phyloP scores from a whole-genome alignment of 2,888 invertebrate species.

The Tinea semifulvella region DNA sequence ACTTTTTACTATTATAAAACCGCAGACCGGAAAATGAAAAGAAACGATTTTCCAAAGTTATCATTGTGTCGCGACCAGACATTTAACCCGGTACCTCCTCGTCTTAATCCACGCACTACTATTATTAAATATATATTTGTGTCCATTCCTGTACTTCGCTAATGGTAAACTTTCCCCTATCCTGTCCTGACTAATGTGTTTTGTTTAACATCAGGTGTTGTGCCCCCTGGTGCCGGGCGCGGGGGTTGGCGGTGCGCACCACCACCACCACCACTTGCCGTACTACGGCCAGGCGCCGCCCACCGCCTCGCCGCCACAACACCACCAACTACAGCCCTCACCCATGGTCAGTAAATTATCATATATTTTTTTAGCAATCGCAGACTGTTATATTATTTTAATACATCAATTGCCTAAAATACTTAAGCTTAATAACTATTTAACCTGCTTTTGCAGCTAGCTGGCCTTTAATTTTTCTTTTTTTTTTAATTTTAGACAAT shows the following conservation, averaged over 20 bases:
- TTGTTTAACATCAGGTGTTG: slow-evolving; percentile 53
- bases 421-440: background rate
- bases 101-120: background rate
- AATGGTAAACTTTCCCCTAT: no score
- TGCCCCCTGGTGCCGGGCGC: slow-evolving; percentile 46
- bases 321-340: slow-evolving; percentile 36
- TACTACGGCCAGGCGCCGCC: slow-evolving; percentile 60
- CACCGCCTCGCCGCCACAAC: slow-evolving; percentile 50
- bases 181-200: no score
- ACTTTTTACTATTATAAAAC: no score
- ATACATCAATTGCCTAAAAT: background rate
- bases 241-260: slow-evolving; percentile 39
- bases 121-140: background rate
- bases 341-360: slow-evolving; percentile 25
- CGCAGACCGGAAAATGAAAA: no score
- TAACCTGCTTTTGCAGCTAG: background rate
- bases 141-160: background rate
- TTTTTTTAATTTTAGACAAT: no score
- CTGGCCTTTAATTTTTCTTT: no score
- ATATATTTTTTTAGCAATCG: no score
- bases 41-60: no score
- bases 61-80: no score
- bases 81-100: no score
- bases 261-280: slow-evolving; percentile 56
- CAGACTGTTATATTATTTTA: slow-evolving; percentile 17